Evolutionary conservation across 2,797 vertebrate genomes (phyloP).

Genomic region (Malurus leucopterus): DNA sequence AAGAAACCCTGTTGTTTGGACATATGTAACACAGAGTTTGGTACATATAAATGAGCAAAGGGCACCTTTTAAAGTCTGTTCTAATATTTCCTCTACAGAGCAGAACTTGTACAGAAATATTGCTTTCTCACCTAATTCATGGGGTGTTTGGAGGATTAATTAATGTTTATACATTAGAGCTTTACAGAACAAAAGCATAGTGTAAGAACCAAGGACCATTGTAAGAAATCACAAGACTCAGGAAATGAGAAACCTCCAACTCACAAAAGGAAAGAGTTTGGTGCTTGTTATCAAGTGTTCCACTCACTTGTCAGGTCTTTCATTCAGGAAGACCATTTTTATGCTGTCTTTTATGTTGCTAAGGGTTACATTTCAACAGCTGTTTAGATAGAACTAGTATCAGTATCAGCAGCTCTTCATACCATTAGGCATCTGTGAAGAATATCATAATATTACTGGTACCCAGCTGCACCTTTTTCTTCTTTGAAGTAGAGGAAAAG

Average conservation of each 20-base stretch:
- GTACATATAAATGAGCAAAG: not conserved
- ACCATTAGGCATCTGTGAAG: not conserved
- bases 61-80: not conserved
- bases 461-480: not conserved
- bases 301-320: not conserved
- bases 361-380: not conserved
- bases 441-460: not conserved
- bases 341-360: not conserved
- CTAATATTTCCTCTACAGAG: not conserved
- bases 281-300: not conserved
- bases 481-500: not conserved
- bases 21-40: not conserved
- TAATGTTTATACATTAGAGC: not conserved
- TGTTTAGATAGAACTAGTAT: not conserved
- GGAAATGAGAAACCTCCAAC: constrained; percentile 18
- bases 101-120: not conserved
- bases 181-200: constrained; percentile 23
- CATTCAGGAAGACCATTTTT: not conserved
- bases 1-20: not conserved
- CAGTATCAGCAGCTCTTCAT: not conserved
- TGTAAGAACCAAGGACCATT: not conserved
- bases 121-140: not conserved
- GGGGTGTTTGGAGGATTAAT: constrained; percentile 24
- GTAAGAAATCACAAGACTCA: not conserved
- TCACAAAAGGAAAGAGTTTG: constrained; percentile 25